phyloP scores from a whole-genome alignment of 1,140 invertebrate genomes.

The Cherax destructor region DNA sequence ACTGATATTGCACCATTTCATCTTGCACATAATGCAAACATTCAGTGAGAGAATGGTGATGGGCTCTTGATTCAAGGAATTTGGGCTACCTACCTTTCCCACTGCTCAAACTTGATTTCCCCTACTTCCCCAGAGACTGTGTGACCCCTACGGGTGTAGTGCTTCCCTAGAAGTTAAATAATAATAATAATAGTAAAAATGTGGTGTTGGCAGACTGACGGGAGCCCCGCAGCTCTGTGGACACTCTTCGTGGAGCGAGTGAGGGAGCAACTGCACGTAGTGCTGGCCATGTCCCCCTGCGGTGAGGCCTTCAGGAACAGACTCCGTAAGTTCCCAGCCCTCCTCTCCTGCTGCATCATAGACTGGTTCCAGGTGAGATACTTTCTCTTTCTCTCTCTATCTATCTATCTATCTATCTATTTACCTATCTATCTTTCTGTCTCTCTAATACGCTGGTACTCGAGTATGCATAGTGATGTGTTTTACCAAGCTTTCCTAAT shows the following conservation, averaged over 20 bases:
- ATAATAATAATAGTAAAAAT: neutral
- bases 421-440: too few species aligned
- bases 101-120: too few species aligned
- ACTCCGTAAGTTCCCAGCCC: slow-evolving; percentile 93
- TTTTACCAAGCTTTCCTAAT: too few species aligned
- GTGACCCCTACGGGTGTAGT: neutral
- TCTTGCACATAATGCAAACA: too few species aligned
- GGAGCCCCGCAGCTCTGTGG: slow-evolving; percentile 91
- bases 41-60: too few species aligned
- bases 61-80: too few species aligned
- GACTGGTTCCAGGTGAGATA: slow-evolving; percentile 95
- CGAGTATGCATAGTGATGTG: too few species aligned
- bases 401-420: neutral
- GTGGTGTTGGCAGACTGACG: slow-evolving; percentile 83
- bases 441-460: too few species aligned
- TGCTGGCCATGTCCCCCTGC: slow-evolving; percentile 94
- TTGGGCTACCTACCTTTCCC: too few species aligned
- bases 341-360: slow-evolving; percentile 97
- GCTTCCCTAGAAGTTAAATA: too few species aligned
- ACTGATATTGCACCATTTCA: too few species aligned
- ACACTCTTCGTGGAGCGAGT: slow-evolving; percentile 94
- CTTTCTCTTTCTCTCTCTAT: neutral
- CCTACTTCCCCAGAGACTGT: too few species aligned
- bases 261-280: slow-evolving; percentile 94
- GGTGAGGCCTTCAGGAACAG: slow-evolving; percentile 87